Evolutionary conservation across 2,888 invertebrate genomes (phyloP).

Genomic region (Plagodis dolabraria): DNA sequence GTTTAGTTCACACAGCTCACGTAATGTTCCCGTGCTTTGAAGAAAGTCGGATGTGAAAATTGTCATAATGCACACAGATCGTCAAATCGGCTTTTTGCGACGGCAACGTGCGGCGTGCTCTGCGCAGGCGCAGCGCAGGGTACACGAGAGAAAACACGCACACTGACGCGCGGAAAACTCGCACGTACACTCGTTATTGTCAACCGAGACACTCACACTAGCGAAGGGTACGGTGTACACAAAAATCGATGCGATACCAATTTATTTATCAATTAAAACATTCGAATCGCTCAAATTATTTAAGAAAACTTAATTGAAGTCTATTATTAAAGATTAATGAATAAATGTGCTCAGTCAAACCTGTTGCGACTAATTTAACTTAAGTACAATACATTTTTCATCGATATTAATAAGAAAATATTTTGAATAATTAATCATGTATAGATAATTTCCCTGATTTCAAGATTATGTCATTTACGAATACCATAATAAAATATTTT

Average conservation of each 20-base stretch:
- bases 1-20: conserved; percentile 56
- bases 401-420: too few species aligned
- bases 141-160: conserved; percentile 56
- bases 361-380: too few species aligned
- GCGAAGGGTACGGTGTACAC: conserved; percentile 47
- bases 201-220: conserved; percentile 49
- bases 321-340: too few species aligned
- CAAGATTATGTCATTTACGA: too few species aligned
- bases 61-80: conserved; percentile 73
- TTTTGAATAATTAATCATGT: too few species aligned
- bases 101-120: conserved; percentile 38
- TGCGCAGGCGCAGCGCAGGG: conserved; percentile 43
- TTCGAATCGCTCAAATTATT: too few species aligned
- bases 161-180: conserved; percentile 40
- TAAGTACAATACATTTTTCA: too few species aligned
- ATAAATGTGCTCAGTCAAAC: too few species aligned
- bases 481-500: too few species aligned
- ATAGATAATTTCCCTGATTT: too few species aligned
- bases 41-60: conserved; percentile 84
- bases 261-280: not conserved
- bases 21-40: conserved; percentile 60
- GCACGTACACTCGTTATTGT: conserved; percentile 44
- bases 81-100: conserved; percentile 71
- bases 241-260: conserved; percentile 26
- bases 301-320: too few species aligned